phyloP scores from a whole-genome alignment of 2,888 invertebrate genomes.

The Sphecodes monilicornis region DNA sequence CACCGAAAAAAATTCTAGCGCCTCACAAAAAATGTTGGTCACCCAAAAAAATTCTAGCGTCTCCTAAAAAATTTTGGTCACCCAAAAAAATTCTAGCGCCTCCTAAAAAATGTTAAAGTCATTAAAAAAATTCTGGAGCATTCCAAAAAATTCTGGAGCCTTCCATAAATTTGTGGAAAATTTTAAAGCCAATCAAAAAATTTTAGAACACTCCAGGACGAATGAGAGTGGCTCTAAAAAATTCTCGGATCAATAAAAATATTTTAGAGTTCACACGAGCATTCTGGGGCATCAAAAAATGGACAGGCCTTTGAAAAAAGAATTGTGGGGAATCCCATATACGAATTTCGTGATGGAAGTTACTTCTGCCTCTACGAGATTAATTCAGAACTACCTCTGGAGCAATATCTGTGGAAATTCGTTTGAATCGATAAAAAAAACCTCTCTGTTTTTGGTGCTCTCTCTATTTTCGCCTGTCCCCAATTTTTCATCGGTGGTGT shows the following conservation, averaged over 20 bases:
- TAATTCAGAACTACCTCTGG: background rate
- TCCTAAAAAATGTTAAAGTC: background rate
- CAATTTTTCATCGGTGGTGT: conserved; percentile 9
- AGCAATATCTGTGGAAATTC: background rate
- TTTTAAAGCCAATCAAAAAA: background rate
- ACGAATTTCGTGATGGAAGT: background rate
- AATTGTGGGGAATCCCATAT: background rate
- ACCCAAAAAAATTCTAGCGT: background rate
- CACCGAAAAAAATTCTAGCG: background rate
- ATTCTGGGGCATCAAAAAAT: background rate
- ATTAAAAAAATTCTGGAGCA: background rate
- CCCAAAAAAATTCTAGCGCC: too few relatives aligned
- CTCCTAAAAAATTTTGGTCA: background rate
- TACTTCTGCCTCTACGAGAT: background rate
- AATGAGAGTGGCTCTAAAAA: background rate
- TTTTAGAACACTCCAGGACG: background rate
- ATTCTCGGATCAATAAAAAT: background rate
- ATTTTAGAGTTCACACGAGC: background rate
- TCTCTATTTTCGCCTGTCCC: background rate
- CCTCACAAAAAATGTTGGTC: background rate
- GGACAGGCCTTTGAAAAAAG: background rate
- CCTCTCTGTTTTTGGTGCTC: background rate
- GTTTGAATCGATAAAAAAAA: background rate
- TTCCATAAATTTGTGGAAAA: background rate
- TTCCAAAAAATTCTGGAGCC: background rate